Conservation (phyloP, 2,797 vertebrate genomes). For the Ambastaia sidthimunki region DNA sequence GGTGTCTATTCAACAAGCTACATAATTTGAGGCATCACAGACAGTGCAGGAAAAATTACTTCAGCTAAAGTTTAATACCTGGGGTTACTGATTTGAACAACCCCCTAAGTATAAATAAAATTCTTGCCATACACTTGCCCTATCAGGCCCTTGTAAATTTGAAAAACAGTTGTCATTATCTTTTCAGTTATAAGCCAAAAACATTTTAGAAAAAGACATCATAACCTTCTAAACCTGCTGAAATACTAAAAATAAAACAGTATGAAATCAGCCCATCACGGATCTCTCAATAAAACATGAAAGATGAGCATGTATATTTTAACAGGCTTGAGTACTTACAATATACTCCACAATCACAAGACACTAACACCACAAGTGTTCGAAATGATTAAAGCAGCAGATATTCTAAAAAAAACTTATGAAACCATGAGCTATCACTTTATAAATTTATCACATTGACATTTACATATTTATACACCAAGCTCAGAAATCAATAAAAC, state of each 20-base stretch:
- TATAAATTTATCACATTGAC: not conserved
- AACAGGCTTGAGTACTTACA: not conserved
- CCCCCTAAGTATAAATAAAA: no score
- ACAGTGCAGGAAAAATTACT: not conserved
- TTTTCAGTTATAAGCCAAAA: not conserved
- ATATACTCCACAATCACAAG: not conserved
- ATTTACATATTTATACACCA: not conserved
- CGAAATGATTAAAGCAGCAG: not conserved
- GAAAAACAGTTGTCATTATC: not conserved
- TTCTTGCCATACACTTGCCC: not conserved
- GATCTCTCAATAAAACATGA: not conserved
- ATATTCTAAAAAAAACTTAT: not conserved
- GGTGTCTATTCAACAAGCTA: not conserved
- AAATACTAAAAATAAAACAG: not conserved
- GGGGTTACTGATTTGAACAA: not conserved
- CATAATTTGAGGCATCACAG: not conserved
- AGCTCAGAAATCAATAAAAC: constrained; percentile 16
- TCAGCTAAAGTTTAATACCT: not conserved
- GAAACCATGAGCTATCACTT: not conserved
- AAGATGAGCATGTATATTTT: constrained; percentile 30
- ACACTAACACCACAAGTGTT: not conserved
- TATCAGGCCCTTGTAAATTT: no score
- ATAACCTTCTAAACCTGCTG: not conserved
- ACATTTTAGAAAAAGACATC: not conserved
- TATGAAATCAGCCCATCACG: not conserved